A percentile compares a stretch with the other conserved stretches of the same genome.
Conservation (phyloP, 2,888 invertebrate species). For the Acanthoscelides obtectus region DNA sequence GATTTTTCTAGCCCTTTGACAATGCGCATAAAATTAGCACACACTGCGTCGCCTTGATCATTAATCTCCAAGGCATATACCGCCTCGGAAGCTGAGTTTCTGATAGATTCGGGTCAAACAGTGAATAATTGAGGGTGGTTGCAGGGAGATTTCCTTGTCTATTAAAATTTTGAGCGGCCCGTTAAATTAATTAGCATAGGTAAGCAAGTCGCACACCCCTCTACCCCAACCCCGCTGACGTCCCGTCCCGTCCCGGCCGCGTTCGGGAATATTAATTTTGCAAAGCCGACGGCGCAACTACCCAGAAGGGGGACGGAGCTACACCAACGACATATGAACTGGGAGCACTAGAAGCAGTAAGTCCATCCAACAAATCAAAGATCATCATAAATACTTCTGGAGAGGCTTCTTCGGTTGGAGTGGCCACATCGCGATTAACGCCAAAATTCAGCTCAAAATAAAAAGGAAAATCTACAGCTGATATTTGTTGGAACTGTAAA, state of each 20-base stretch:
- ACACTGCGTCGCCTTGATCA: neutral
- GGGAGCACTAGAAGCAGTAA: neutral
- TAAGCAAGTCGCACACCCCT: conserved; percentile 17
- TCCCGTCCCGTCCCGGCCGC: conserved; percentile 7
- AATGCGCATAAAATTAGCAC: neutral
- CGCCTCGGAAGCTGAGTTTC: too few species aligned
- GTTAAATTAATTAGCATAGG: conserved; percentile 25
- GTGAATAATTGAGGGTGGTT: conserved; percentile 17
- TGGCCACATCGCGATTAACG: too few species aligned
- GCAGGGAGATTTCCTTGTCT: conserved; percentile 17
- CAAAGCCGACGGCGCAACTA: neutral
- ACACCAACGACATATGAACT: neutral
- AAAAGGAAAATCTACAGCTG: too few species aligned
- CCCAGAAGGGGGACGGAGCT: neutral
- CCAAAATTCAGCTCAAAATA: too few species aligned
- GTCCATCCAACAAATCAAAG: too few species aligned
- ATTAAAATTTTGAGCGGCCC: conserved; percentile 23
- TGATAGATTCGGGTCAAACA: conserved; percentile 10
- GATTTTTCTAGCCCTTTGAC: too few species aligned
- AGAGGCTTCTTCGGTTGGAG: too few species aligned
- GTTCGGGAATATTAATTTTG: conserved; percentile 22
- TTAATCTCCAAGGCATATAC: neutral
- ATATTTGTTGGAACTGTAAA: too few species aligned
- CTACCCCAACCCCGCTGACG: neutral
- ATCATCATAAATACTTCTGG: too few species aligned